Evolutionary conservation across 2,888 invertebrate genomes (phyloP), one percentile per base, ranked within the genome.

Genomic region (Anodontia alba): DNA sequence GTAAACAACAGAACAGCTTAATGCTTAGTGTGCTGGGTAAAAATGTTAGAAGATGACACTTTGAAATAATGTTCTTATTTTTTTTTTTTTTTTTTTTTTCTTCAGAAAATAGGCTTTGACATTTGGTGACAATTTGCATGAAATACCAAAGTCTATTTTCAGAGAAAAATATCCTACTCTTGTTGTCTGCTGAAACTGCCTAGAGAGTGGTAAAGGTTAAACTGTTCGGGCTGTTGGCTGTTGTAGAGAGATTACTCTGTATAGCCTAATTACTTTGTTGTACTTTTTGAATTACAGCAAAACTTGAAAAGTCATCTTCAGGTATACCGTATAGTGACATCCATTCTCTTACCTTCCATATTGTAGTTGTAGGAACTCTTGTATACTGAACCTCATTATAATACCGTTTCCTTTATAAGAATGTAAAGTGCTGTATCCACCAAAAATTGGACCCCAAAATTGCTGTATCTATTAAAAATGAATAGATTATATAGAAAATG

Each of bases 291-390:
- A 71, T 83, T 78, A 57, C 84, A 84, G 84, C 84, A 84, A 74
- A 84, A 80, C 66, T 73, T 84, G 51, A 80, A 78, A 67, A 69
- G 73, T 5, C 84, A 81, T 74, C 78, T 84, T 23, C 84, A 84
- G 84, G 84, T 84, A 84, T 70, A 23, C 62, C 23, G 1, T 49
- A 31, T 33, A 49, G 62, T 33, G 12, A 31, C 20, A 31, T 33
- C 33, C 15, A 33, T 12, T n/a, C 20, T 62, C 33, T 33, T 33
- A 31, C 62, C 62, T 62, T 62, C 33, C 5, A 54, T 23, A 54
- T 23, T 54, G 26, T 54, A 54, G 54, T 8, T 54, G 15, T 54
- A 54, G 23, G n/a, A 46, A 12, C n/a, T 46, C 46, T 46, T 20
- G 5, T 3, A 12, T 46, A 42, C 8, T 42, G 42, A 42, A 46